Base-by-base conservation (phyloP, 2,113 vertebrate species). In the Coreoperca whiteheadi region DNA sequence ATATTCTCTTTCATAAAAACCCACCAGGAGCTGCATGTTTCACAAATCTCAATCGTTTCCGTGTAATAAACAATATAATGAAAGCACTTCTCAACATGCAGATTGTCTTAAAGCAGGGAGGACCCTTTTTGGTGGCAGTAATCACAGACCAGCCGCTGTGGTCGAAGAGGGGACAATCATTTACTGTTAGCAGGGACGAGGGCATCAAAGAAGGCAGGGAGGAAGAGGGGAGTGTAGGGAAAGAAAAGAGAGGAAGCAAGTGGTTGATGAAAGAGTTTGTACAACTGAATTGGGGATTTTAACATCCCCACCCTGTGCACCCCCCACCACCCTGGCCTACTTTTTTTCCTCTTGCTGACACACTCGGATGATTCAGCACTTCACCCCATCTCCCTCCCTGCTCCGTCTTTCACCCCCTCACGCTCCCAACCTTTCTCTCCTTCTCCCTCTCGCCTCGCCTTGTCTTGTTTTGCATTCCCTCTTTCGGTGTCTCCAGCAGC, bases 301-400 rank as follows among this genome's bases (percentile, higher is more conserved):
- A 74, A 69, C 23, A 75, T 86, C 78, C 68, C 81, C 73, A 77
- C 67, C 74, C 74, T 23, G 32, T 66, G 82, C 61, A 63, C 23
- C 71, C 71, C 82, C 77, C 74, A 25, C 83, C 79, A 48, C 71
- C 63, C 78, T 87, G 88, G 87, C 88, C 88, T 91, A 92, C 85
- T 78, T 90, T 82, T 79, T 21, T 43, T 43, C 60, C 53, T 70
- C 67, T 43, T 59, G 60, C 87, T 89, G 80, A 90, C 82, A 88
- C 73, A 83, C 85, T 83, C 54, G 18, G 70, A 92, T 92, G 88
- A 93, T 90, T 92, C 90, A 87, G 85, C 88, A 64, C 63, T 89
- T 84, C 60, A 50, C 84, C 78, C 66, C 39, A 9, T 67, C 78
- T 72, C 71, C 64, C 81, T 51, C 69, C 50, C 63, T 8, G 4